A percentile compares a stretch with the other conserved stretches of the same genome.
These are phyloP conservation scores for Caenorhabditis doughertyi DNA, from an alignment of 2,888 invertebrate species.

Conservation along the genomic window DNA sequence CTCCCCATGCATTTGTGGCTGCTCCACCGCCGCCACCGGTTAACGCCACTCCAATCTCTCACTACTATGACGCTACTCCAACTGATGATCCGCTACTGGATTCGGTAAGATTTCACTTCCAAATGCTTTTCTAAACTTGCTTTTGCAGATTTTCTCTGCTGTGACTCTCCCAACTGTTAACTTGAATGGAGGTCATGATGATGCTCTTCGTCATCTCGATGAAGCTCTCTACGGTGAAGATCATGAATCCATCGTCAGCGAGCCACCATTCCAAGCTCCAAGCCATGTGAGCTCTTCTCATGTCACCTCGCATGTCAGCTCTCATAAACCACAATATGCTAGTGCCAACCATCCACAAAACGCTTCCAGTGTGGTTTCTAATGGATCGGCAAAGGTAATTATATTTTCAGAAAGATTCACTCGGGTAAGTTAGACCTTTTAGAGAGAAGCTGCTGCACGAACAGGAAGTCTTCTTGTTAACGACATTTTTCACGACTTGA, in stretches of 20 bases:
- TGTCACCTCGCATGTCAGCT: conserved; percentile 57
- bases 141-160: conserved; percentile 63
- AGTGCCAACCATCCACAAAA: conserved; percentile 58
- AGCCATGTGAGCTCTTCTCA: conserved; percentile 51
- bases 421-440: conserved; percentile 37
- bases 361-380: conserved; percentile 48
- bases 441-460: conserved; percentile 53
- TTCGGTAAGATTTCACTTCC: conserved; percentile 13
- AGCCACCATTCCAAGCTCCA: conserved; percentile 64
- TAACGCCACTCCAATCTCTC: conserved; percentile 47
- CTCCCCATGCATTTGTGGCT: background rate
- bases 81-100: conserved; percentile 49
- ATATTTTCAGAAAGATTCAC: background rate
- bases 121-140: background rate
- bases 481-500: conserved; percentile 52
- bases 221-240: conserved; percentile 58
- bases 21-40: conserved; percentile 45
- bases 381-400: conserved; percentile 55
- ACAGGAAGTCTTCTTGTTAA: conserved; percentile 47
- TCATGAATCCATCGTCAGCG: conserved; percentile 64
- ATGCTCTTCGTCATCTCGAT: conserved; percentile 63
- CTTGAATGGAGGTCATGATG: conserved; percentile 51
- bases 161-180: conserved; percentile 63
- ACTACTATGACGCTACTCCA: conserved; percentile 52
- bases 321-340: conserved; percentile 32